A percentile compares a stretch with the other conserved stretches of the same genome.
These are phyloP conservation scores for Nowickia ferox DNA, from an alignment of 2,888 invertebrate genomes.

Conservation along the genomic window DNA sequence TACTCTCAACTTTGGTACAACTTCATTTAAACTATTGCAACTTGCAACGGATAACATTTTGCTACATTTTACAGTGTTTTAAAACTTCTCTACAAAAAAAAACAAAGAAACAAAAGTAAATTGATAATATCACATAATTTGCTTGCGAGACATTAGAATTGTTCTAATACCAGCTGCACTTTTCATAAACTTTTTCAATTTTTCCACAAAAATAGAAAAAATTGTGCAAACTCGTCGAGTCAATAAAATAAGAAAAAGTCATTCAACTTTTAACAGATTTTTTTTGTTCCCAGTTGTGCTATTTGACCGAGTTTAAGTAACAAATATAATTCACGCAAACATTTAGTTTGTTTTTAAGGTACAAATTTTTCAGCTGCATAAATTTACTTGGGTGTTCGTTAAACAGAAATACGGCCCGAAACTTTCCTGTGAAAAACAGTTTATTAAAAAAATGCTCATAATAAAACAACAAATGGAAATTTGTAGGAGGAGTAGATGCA, in stretches of 20 bases:
- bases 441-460: constrained; percentile 49
- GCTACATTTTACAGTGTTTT: not conserved
- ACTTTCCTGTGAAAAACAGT: constrained; percentile 51
- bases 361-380: constrained; percentile 52
- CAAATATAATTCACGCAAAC: constrained; percentile 56
- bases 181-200: constrained; percentile 61
- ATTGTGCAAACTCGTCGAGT: constrained; percentile 1
- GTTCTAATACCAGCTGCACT: constrained; percentile 58
- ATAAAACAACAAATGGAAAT: constrained; percentile 27
- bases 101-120: constrained; percentile 33
- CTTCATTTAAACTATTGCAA: constrained; percentile 38
- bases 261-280: constrained; percentile 54
- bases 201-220: constrained; percentile 23
- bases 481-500: constrained; percentile 23
- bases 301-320: constrained; percentile 66
- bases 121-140: constrained; percentile 60
- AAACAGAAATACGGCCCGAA: constrained; percentile 32
- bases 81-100: constrained; percentile 19
- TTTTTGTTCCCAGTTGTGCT: constrained; percentile 17
- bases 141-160: constrained; percentile 48
- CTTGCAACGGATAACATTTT: constrained; percentile 45
- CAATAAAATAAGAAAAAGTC: constrained; percentile 52
- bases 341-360: constrained; percentile 24
- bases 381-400: constrained; percentile 37
- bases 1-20: not conserved